These are phyloP conservation scores for Camponotus vicinus DNA, from an alignment of 1,140 invertebrate genomes.

Conservation along the genomic window DNA sequence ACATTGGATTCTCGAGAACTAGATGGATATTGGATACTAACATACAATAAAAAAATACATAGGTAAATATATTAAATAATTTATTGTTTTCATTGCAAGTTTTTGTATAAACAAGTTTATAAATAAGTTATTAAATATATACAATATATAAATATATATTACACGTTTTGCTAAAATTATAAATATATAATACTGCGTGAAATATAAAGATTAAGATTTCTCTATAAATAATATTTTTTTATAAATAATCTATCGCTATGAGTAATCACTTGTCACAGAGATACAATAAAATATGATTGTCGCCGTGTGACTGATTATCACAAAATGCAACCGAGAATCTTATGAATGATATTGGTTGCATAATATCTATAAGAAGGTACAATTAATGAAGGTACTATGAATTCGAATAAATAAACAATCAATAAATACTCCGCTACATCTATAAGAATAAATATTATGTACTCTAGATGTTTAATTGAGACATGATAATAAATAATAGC, in stretches of 20 bases:
- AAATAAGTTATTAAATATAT: slow-evolving; percentile 42
- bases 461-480: slow-evolving; percentile 21
- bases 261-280: slow-evolving; percentile 46
- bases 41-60: not conserved
- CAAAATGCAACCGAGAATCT: slow-evolving; percentile 40
- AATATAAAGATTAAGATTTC: not conserved
- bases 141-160: slow-evolving; percentile 22
- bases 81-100: slow-evolving; percentile 23
- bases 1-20: not conserved
- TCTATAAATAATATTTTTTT: slow-evolving; percentile 65
- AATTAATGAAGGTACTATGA: slow-evolving; percentile 34
- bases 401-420: slow-evolving; percentile 67
- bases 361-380: not conserved
- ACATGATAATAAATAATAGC: slow-evolving; percentile 48
- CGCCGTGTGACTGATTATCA: slow-evolving; percentile 54
- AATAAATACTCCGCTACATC: slow-evolving; percentile 55
- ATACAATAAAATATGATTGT: slow-evolving; percentile 22
- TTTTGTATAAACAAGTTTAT: slow-evolving; percentile 23
- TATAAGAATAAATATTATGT: slow-evolving; percentile 65
- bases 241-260: slow-evolving; percentile 44
- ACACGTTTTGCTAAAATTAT: slow-evolving; percentile 32
- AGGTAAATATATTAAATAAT: slow-evolving; percentile 34
- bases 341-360: not conserved
- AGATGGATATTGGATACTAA: slow-evolving; percentile 27
- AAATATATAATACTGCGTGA: slow-evolving; percentile 67